phyloP scores from a whole-genome alignment of 1,140 invertebrate genomes.

The Ceratitis capitata region DNA sequence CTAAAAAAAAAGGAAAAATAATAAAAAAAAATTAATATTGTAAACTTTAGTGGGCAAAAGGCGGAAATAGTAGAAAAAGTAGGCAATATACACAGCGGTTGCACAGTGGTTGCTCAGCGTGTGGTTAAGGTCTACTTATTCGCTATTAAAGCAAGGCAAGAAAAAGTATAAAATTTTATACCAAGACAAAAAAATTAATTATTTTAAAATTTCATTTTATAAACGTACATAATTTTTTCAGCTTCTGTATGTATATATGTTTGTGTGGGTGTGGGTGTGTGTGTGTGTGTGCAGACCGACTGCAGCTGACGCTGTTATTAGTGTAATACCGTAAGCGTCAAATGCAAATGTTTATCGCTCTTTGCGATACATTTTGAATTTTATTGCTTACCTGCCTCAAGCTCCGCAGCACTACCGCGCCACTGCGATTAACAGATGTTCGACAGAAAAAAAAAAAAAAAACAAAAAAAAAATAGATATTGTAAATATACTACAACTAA shows the following conservation, averaged over 20 bases:
- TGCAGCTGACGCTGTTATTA: not conserved
- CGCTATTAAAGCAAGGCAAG: not conserved
- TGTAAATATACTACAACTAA: not conserved
- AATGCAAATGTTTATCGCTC: constrained; percentile 12
- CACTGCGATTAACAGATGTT: not conserved
- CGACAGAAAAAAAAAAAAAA: not conserved
- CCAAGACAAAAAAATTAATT: not conserved
- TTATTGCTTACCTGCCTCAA: constrained; percentile 16
- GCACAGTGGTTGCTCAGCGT: not conserved
- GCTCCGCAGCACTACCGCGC: not conserved
- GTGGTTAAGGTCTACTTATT: not conserved
- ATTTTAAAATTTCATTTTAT: not conserved
- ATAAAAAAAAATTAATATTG: not conserved
- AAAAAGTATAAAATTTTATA: not conserved
- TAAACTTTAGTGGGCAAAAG: not conserved
- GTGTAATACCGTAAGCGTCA: not conserved
- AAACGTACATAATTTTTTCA: not conserved
- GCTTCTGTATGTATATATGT: not conserved
- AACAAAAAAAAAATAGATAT: too few species aligned
- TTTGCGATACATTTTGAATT: not conserved
- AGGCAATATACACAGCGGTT: too few species aligned
- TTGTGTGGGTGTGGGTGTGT: not conserved
- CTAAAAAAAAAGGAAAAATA: not conserved
- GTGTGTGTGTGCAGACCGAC: too few species aligned
- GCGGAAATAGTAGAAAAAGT: too few species aligned